phyloP scores from a whole-genome alignment of 2,888 invertebrate species.

The Stenurella melanura region DNA sequence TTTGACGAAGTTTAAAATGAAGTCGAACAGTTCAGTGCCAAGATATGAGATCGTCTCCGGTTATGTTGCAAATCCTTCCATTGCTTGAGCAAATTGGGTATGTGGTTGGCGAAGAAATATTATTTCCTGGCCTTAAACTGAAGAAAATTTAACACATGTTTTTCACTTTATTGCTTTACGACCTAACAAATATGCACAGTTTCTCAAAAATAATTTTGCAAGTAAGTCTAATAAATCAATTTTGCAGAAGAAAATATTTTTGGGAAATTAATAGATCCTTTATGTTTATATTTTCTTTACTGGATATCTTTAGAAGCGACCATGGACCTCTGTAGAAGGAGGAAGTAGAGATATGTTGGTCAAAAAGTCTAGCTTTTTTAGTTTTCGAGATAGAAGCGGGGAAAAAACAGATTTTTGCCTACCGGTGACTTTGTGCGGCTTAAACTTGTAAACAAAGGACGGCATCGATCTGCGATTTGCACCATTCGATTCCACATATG shows the following conservation, averaged over 20 bases:
- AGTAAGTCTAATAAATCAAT: not conserved
- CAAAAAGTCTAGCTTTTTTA: too few relatives aligned
- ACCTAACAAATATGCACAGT: not conserved
- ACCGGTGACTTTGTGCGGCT: too few relatives aligned
- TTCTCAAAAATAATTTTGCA: not conserved
- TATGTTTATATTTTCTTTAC: not conserved
- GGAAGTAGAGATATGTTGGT: too few relatives aligned
- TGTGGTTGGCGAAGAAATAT: not conserved
- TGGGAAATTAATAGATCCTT: not conserved
- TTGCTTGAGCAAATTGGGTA: not conserved
- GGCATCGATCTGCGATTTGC: too few relatives aligned
- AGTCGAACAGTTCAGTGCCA: too few relatives aligned
- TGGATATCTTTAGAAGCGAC: not conserved
- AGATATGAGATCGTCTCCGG: too few relatives aligned
- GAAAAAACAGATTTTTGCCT: too few relatives aligned
- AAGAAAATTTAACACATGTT: not conserved
- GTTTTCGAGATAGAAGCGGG: too few relatives aligned
- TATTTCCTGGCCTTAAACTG: not conserved
- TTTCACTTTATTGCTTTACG: not conserved
- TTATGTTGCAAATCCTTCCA: not conserved
- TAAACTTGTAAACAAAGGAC: too few relatives aligned
- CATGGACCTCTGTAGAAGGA: not conserved
- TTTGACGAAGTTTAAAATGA: too few relatives aligned
- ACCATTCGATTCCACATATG: too few relatives aligned
- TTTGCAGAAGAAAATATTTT: conserved; percentile 2